A percentile compares a stretch with the other conserved stretches of the same genome.
These are phyloP conservation scores for Parapristionchus giblindavisi DNA, from an alignment of 2,888 invertebrate genomes.

Conservation along the genomic window DNA sequence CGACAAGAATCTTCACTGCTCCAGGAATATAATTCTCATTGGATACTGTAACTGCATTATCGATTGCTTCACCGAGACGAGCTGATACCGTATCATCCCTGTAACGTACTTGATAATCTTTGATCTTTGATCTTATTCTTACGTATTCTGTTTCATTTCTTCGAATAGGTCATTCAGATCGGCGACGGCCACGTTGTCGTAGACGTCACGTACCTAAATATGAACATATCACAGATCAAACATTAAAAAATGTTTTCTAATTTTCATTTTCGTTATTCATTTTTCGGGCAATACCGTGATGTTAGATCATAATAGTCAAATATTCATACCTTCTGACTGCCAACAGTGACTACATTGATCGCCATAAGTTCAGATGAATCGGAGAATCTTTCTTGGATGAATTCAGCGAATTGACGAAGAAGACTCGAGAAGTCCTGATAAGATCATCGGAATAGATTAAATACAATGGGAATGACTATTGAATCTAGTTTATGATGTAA, in stretches of 20 bases:
- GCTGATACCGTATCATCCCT: slow-evolving; percentile 60
- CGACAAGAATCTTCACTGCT: slow-evolving; percentile 53
- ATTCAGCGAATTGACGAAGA: slow-evolving; percentile 50
- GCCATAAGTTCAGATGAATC: slow-evolving; percentile 46
- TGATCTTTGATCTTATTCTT: neutral
- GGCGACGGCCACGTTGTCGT: slow-evolving; percentile 28
- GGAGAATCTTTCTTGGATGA: slow-evolving; percentile 54
- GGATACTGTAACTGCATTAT: slow-evolving; percentile 54
- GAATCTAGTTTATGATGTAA: too few species aligned
- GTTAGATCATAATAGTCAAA: neutral
- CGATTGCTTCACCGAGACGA: slow-evolving; percentile 59
- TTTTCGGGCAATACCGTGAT: neutral
- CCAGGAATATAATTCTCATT: slow-evolving; percentile 57
- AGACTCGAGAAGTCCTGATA: slow-evolving; percentile 57
- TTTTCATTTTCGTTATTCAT: neutral
- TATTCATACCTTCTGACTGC: slow-evolving; percentile 57
- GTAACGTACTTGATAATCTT: neutral
- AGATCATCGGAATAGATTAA: neutral
- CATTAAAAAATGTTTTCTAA: neutral
- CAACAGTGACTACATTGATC: slow-evolving; percentile 62
- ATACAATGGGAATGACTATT: too few species aligned
- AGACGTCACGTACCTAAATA: slow-evolving; percentile 17
- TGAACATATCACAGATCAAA: neutral
- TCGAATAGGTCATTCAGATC: slow-evolving; percentile 30
- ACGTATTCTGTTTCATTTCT: slow-evolving; percentile 32